Conservation (phyloP, 92 coral and sea anemone species). For the Epizoanthus rinbou region DNA sequence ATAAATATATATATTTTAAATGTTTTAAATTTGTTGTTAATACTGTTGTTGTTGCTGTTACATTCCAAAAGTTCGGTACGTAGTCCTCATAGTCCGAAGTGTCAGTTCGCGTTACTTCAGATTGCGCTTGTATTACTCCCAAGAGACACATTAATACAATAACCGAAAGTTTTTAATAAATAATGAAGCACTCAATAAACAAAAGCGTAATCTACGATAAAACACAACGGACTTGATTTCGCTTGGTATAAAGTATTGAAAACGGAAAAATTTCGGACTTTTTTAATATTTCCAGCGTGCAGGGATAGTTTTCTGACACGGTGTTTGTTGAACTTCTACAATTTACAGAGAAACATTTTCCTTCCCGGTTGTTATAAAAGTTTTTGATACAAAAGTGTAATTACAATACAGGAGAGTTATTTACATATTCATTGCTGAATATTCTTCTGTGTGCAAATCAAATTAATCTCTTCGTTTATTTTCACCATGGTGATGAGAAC, state of each 20-base stretch:
- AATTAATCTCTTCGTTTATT: conserved; percentile 47
- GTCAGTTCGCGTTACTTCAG: no score
- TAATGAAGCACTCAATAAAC: not conserved
- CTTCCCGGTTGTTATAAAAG: not conserved
- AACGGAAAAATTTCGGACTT: no score
- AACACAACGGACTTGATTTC: not conserved
- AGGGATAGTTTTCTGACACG: no score
- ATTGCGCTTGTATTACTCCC: not conserved
- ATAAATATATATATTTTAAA: no score
- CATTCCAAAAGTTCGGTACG: no score
- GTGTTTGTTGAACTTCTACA: not conserved
- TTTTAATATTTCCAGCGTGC: no score
- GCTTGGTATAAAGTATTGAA: not conserved
- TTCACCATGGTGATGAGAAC: conserved; percentile 51
- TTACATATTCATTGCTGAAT: conserved; percentile 25
- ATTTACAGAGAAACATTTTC: not conserved
- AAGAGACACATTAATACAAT: not conserved
- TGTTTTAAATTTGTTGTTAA: no score
- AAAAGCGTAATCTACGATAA: not conserved
- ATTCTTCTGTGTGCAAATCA: conserved; percentile 30
- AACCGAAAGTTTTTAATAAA: not conserved
- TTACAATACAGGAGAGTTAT: conserved; percentile 5
- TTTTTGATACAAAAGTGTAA: conserved; percentile 11
- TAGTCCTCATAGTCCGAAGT: no score
- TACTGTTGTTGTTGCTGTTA: no score